A percentile compares a stretch with the other conserved stretches of the same genome.
phyloP scores from a whole-genome alignment of 1,140 invertebrate genomes.

The Leptinotarsa texana region DNA sequence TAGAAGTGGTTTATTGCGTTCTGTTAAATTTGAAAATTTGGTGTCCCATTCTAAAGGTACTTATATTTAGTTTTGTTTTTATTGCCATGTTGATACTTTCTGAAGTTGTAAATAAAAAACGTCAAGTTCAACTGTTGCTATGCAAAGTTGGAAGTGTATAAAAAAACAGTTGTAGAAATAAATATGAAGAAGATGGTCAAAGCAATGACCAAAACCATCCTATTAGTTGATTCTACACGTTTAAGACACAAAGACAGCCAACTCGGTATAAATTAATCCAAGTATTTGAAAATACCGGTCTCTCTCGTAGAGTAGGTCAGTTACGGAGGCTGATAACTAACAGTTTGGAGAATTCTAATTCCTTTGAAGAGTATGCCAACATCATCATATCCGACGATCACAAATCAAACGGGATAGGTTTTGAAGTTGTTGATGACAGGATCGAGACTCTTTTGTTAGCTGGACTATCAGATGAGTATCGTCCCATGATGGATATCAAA shows the following conservation, averaged over 20 bases:
- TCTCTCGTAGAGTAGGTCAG: slow-evolving; percentile 49
- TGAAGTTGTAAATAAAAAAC: no score
- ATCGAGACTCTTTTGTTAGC: slow-evolving; percentile 38
- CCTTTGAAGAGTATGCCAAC: slow-evolving; percentile 51
- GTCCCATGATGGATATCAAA: slow-evolving; percentile 44
- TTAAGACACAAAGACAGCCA: slow-evolving; percentile 36
- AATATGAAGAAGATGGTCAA: background rate
- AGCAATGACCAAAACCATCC: background rate
- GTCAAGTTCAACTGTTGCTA: background rate
- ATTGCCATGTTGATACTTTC: no score
- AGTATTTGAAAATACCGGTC: slow-evolving; percentile 49
- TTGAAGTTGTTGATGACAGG: slow-evolving; percentile 51
- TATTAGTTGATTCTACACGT: slow-evolving; percentile 34
- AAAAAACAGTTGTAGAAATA: background rate
- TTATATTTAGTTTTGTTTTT: no score
- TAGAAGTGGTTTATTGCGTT: no score
- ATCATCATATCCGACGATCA: slow-evolving; percentile 47
- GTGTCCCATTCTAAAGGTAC: no score
- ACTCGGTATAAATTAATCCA: slow-evolving; percentile 46
- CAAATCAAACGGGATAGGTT: slow-evolving; percentile 47
- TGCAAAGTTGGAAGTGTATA: background rate
- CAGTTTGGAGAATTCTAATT: slow-evolving; percentile 43
- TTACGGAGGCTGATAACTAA: slow-evolving; percentile 45
- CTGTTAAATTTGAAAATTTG: no score
- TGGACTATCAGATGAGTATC: slow-evolving; percentile 42